phyloP scores from a whole-genome alignment of 2,797 vertebrate genomes.

The Anguilla megastoma region DNA sequence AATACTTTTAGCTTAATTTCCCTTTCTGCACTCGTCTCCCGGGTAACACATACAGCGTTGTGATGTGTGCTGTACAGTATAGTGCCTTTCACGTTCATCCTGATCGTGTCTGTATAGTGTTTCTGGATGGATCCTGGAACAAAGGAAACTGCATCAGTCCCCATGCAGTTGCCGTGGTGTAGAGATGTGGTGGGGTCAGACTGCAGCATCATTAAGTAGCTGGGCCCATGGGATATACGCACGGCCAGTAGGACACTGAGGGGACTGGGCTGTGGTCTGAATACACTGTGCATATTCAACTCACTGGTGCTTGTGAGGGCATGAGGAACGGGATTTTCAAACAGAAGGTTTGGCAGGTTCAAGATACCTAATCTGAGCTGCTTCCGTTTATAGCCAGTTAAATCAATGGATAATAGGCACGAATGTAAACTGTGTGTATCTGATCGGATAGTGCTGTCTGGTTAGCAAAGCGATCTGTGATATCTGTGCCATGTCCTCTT shows the following conservation, averaged over 20 bases:
- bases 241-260: background rate
- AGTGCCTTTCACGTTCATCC: background rate
- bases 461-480: background rate
- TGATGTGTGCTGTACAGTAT: background rate
- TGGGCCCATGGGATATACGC: background rate
- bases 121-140: background rate
- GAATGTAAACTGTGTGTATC: background rate
- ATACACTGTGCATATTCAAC: background rate
- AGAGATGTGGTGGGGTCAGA: background rate
- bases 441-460: background rate
- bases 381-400: background rate
- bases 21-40: background rate
- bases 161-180: background rate
- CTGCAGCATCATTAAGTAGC: background rate
- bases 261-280: background rate
- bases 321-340: background rate
- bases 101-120: background rate
- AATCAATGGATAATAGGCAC: background rate
- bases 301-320: background rate
- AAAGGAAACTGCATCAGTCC: background rate
- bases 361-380: background rate
- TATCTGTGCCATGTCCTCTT: background rate
- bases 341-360: background rate
- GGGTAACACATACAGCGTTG: background rate
- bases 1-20: background rate